Evolutionary conservation across 2,113 vertebrate species (phyloP), one percentile per base, ranked within the genome.

Genomic region (Sorex fumeus): DNA sequence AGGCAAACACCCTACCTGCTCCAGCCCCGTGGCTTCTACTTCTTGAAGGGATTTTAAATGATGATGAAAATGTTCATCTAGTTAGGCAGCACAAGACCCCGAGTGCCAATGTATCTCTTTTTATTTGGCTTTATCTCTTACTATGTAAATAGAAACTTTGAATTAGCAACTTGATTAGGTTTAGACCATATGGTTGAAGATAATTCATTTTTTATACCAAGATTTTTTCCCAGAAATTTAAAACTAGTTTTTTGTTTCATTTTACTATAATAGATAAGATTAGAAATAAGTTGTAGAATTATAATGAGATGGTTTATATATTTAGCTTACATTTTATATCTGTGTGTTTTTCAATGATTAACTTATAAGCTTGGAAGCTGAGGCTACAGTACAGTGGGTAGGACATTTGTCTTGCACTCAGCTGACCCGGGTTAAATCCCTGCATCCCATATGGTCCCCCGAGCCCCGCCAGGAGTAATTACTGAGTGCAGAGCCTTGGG

Each of bases 181-280:
- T 79, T 93, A 95, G 34, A 40, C 43, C n/a, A 28, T 82, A 8
- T 95, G 30, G 60, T 78, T 93, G 87, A 75, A 66, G 27, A 21
- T 74, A 36, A 34, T 67, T 82, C 23, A 57, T 40, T 77, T 94
- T 94, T 94, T 76, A 36, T 36, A 19, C 76, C 6, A 2, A 78
- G 15, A 30, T 60, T 66, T 88, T 86, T 69, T 0, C 0, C 25
- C 36, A 57, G 40, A 80, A 67, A 77, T 81, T 40, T 88, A 60
- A 86, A 91, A 27, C 21, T 69, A 21, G 50, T 50, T 67, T 57
- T 86, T 82, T 62, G 8, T 87, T 89, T 75, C 70, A 74, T 13
- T 53, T 78, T 82, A 18, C 60, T 32, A 0, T 81, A 50, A 2
- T 36, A 30, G 45, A 19, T 82, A 75, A 8, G 6, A 66, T 86